Evolutionary conservation across 2,888 invertebrate genomes (phyloP).

Genomic region (Chrysolina americana): DNA sequence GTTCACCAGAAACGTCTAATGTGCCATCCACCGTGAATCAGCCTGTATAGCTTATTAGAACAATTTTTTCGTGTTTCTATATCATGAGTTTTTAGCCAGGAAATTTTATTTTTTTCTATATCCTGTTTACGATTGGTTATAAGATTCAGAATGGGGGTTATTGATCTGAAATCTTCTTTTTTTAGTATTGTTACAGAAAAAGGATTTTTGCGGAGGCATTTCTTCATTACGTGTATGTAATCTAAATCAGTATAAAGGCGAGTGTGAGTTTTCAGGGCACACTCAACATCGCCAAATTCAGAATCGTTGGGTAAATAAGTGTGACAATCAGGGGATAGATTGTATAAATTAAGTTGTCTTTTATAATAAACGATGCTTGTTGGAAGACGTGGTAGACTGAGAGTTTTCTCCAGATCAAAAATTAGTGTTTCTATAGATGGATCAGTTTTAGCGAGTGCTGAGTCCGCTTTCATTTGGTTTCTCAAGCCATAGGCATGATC

Average conservation of each 20-base stretch:
- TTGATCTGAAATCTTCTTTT: conserved; percentile 45
- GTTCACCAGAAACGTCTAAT: too few species aligned
- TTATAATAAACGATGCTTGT: conserved; percentile 29
- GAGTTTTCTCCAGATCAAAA: conserved; percentile 26
- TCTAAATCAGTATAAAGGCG: conserved; percentile 48
- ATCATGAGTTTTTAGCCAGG: conserved; percentile 41
- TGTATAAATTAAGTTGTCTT: conserved; percentile 28
- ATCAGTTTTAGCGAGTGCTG: conserved; percentile 25
- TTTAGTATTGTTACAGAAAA: conserved; percentile 44
- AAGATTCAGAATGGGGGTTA: conserved; percentile 35
- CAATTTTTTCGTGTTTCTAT: conserved; percentile 40
- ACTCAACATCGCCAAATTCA: conserved; percentile 54
- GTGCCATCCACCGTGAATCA: too few species aligned
- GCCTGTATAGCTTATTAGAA: conserved; percentile 11
- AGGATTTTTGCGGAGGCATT: conserved; percentile 49
- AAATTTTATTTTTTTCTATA: conserved; percentile 38
- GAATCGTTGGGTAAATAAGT: conserved; percentile 53
- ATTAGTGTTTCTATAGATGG: conserved; percentile 23
- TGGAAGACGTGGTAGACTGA: conserved; percentile 9
- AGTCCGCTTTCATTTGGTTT: conserved; percentile 21
- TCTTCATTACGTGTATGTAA: conserved; percentile 50
- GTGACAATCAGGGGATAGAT: too few species aligned
- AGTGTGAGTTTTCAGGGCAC: conserved; percentile 49
- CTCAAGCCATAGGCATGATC: conserved; percentile 24
- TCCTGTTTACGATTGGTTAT: conserved; percentile 34